Base-by-base conservation (phyloP, 1,140 invertebrate species). In the Eufriesea mexicana region DNA sequence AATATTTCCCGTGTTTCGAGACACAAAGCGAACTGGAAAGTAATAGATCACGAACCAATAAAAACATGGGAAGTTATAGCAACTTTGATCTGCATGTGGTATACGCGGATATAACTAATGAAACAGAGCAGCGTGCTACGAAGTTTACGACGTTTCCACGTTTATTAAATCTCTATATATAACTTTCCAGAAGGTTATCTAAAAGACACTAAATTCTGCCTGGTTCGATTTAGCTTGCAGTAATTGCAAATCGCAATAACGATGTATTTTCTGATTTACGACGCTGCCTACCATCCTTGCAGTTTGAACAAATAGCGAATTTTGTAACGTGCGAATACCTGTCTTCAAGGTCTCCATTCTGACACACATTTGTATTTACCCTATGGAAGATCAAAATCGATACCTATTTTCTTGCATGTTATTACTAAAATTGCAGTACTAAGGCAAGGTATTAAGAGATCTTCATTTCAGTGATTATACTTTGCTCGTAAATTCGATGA, bases 101-200 rank as follows among this genome's bases (percentile, higher is more conserved):
- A 20, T 51, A 51, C 23, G 25, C 9, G 10, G 5, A 28, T 70
- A 2, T 51, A 28, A 51, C 67, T 51, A 51, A 51, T 51, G 47
- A 70, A 28, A 70, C 67, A 51, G 61, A 64, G 16, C 67, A 51
- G 47, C 47, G 14, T 51, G 67, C 10, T 51, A 51, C 25, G 20
- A 54, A 42, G 55, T 72, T 55, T 72, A 72, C 70, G 49, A 72
- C 25, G 49, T 20, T 70, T 70, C n/a, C 51, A 51, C n/a, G 67
- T 72, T 55, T 72, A 55, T 72, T 72, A 72, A 55, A 55, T 35
- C 55, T 72, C 70, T 55, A 55, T 55, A 20, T 35, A 72, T 72
- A 72, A 35, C 28, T 23, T 54, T 20, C 25, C 51, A 23, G 70
- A 14, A 71, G 49, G 70, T 55, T 55, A 35, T 54, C 49, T 16